Evolutionary conservation across 2,888 invertebrate genomes (phyloP), one percentile per base, ranked within the genome.

Genomic region (Apamea crenata): DNA sequence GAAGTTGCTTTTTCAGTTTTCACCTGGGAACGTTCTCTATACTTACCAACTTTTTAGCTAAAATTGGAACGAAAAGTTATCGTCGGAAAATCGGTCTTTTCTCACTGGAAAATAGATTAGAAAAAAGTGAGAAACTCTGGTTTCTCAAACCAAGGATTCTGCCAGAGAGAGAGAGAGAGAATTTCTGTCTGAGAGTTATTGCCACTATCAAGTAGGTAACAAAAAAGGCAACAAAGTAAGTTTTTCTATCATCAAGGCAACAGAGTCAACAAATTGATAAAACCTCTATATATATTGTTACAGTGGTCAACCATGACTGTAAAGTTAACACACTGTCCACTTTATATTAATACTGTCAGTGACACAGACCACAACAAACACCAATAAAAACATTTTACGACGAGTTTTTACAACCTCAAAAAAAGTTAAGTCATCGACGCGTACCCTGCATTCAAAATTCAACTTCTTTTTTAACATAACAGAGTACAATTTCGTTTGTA

Each of bases 401-500:
- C 83, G 67, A 63, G 67, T 75, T 86, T 82, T 82, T 87, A 73
- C 67, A 67, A 59, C 63, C 36, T 70, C 68, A 32, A 87, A 87
- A 82, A 87, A 79, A 86, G 86, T 85, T 78, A 79, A 87, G 81
- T 88, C 86, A 83, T 79, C 66, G 80, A 18, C 29, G 12, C 14
- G 18, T 7, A 7, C 16, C 7, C 0, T 14, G n/a, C 36, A 73
- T 36, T 67, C 29, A 53, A 83, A 75, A 71, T n/a, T 0, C 25
- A 76, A 77, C 69, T 73, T 73, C 44, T 18, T 53, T 2, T 0
- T 14, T 29, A 1, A 47, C 1, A 18, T n/a, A 40, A 74, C 47
- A 88, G 66, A 84, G 76, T 77, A 70, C 47, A 68, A 73, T 56
- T 79, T 81, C 3, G 67, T 50, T 70, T 77, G 73, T 72, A 8